Conservation (phyloP, 2,888 invertebrate species). For the Pogonocherus hispidulus region DNA sequence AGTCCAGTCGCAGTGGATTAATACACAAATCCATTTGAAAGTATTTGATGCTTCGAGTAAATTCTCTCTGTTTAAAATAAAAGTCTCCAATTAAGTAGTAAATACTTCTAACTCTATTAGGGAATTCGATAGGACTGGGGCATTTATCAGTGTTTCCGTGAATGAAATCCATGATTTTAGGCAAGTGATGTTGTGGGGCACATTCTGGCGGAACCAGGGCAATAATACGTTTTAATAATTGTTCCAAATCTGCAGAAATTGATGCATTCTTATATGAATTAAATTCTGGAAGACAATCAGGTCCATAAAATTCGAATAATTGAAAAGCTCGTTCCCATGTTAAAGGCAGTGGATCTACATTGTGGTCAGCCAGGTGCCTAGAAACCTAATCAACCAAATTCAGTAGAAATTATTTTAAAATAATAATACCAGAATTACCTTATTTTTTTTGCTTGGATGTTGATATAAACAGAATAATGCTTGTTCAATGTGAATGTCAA, state of each 20-base stretch:
- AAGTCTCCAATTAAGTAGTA: constrained; percentile 95
- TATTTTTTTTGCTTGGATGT: constrained; percentile 81
- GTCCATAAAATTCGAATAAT: constrained; percentile 85
- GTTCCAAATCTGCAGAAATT: constrained; percentile 87
- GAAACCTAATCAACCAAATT: constrained; percentile 65
- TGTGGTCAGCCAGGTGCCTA: constrained; percentile 82
- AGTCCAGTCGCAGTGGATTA: constrained; percentile 85
- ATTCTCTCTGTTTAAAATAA: constrained; percentile 90
- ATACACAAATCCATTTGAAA: constrained; percentile 88
- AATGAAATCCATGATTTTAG: constrained; percentile 62
- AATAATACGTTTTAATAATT: constrained; percentile 79
- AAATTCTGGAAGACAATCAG: constrained; percentile 84
- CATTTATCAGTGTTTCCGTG: constrained; percentile 53
- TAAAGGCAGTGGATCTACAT: constrained; percentile 77
- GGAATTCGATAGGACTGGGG: constrained; percentile 63
- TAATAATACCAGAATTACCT: constrained; percentile 62
- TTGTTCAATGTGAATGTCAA: constrained; percentile 88
- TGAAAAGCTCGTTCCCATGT: constrained; percentile 83
- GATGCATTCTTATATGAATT: constrained; percentile 82
- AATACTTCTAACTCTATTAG: constrained; percentile 73
- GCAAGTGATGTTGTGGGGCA: constrained; percentile 76
- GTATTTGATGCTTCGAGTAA: constrained; percentile 79
- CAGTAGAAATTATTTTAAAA: background rate
- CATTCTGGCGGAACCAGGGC: constrained; percentile 78
- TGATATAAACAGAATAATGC: constrained; percentile 88